Conservation (phyloP, 2,888 invertebrate genomes). For the Cordilura impudica region DNA sequence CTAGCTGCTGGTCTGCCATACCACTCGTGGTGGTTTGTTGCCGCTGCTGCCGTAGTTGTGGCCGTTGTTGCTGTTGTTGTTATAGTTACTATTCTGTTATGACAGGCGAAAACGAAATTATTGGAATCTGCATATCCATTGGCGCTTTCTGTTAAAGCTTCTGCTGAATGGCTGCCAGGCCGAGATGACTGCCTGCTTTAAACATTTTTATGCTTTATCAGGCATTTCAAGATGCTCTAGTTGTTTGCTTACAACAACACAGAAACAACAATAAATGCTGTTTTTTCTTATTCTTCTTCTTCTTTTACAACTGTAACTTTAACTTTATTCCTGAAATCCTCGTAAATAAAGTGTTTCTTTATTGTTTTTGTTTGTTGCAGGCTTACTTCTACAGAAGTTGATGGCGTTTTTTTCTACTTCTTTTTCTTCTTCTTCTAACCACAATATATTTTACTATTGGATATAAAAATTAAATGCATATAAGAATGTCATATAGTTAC, state of each 20-base stretch:
- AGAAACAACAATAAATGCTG: constrained; percentile 7
- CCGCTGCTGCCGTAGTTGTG: constrained; percentile 1
- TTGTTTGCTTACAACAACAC: constrained; percentile 20
- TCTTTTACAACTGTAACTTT: constrained; percentile 22
- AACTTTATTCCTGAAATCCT: constrained; percentile 21
- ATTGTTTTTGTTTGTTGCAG: constrained; percentile 11
- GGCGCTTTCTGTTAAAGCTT: constrained; percentile 51
- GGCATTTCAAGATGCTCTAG: constrained; percentile 44
- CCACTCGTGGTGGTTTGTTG: constrained; percentile 39
- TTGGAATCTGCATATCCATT: constrained; percentile 60
- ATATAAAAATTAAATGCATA: background rate
- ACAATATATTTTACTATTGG: background rate
- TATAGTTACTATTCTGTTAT: constrained; percentile 53
- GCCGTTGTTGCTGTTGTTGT: constrained; percentile 12
- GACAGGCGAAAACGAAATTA: constrained; percentile 65
- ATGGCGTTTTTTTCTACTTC: background rate
- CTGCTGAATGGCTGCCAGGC: constrained; percentile 20
- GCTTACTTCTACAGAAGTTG: constrained; percentile 11
- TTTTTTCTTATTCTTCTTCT: background rate
- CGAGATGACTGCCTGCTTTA: constrained; percentile 23
- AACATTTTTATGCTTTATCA: constrained; percentile 39
- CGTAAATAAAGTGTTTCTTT: constrained; percentile 21
- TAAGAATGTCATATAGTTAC: background rate
- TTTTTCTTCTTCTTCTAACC: background rate
- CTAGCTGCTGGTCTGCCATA: constrained; percentile 9